Percentiles rank a stretch among this genome's conserved stretches.
Evolutionary conservation across 35 echinoderm and acorn worm genomes (phyloP).

Genomic region (Lytechinus pictus): DNA sequence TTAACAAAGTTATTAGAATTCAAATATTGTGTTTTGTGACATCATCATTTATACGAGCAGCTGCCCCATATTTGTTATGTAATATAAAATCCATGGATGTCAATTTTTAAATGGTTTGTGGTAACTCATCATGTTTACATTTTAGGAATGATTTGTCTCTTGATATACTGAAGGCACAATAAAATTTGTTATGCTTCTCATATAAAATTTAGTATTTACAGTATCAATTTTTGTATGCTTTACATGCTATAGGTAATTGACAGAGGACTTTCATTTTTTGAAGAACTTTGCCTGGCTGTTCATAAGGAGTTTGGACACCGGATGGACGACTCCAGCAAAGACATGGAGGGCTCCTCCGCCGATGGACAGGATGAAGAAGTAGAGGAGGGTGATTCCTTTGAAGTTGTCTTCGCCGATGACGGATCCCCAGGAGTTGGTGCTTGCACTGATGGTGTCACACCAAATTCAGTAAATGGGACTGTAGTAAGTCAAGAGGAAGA

Average conservation of each 20-base stretch:
- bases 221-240: too few relatives aligned
- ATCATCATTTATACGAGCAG: too few relatives aligned
- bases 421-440: not conserved
- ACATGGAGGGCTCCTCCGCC: not conserved
- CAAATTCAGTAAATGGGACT: not conserved
- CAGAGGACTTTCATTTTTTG: not conserved
- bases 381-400: not conserved
- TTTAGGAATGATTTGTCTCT: too few relatives aligned
- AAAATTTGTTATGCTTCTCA: too few relatives aligned
- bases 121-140: too few relatives aligned
- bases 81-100: too few relatives aligned
- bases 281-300: not conserved
- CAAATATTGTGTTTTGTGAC: too few relatives aligned
- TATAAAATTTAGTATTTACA: too few relatives aligned
- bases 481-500: not conserved
- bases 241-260: not conserved
- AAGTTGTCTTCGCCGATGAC: not conserved
- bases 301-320: not conserved
- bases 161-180: too few relatives aligned
- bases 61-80: too few relatives aligned
- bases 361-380: not conserved
- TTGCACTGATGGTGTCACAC: not conserved
- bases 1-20: too few relatives aligned
- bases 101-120: too few relatives aligned
- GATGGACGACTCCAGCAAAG: not conserved